Percentiles rank a stretch among this genome's conserved stretches.
Conservation (phyloP, 1,140 invertebrate genomes). For the Dendrolimus punctatus region DNA sequence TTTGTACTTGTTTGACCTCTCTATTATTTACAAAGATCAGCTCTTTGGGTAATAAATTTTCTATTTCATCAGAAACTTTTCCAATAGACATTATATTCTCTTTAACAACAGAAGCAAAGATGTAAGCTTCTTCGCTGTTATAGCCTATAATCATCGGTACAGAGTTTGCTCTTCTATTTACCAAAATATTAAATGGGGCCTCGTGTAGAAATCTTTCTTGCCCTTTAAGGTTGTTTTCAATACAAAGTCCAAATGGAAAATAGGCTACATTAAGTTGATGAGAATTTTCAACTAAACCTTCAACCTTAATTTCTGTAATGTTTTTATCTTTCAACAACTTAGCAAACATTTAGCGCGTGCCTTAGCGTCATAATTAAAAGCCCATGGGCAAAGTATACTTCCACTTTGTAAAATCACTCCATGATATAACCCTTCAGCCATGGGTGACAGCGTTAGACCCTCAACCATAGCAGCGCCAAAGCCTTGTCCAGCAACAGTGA, state of each 20-base stretch:
- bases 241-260: conserved; percentile 51
- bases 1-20: conserved; percentile 28
- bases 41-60: conserved; percentile 43
- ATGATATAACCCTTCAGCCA: conserved; percentile 40
- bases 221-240: conserved; percentile 39
- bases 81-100: conserved; percentile 17
- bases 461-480: conserved; percentile 68
- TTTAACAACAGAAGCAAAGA: conserved; percentile 38
- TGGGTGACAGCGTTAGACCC: conserved; percentile 33
- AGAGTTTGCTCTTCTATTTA: conserved; percentile 13
- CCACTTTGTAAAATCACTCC: conserved; percentile 62
- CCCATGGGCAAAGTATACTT: conserved; percentile 46
- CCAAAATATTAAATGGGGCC: conserved; percentile 29
- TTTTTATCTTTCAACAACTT: conserved; percentile 14
- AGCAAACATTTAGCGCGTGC: conserved; percentile 26
- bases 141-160: conserved; percentile 57
- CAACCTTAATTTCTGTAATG: conserved; percentile 4
- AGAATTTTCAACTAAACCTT: conserved; percentile 29
- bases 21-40: conserved; percentile 30
- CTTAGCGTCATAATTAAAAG: conserved; percentile 49
- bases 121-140: conserved; percentile 50
- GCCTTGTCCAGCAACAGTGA: conserved; percentile 72
- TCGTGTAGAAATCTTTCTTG: conserved; percentile 40
- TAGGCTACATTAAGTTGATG: conserved; percentile 39
- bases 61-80: conserved; percentile 24